Base-by-base conservation (phyloP, 1,140 invertebrate species). In the Dendrolimus punctatus region DNA sequence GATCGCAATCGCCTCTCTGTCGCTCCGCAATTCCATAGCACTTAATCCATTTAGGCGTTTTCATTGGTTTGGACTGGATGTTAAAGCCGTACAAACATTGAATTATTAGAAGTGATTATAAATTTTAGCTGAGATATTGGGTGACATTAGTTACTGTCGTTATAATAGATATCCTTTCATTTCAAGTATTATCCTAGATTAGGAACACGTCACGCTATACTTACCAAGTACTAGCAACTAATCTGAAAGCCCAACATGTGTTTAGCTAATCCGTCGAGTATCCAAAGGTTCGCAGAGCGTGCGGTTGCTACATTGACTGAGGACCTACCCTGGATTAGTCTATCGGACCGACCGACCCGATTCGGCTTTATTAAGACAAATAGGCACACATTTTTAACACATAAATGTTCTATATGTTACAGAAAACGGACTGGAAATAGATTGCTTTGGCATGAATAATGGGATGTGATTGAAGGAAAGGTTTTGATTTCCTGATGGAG, bases 361-460 rank as follows among this genome's bases (percentile, higher is more conserved):
- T 62, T 53, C 53, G 41, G 46, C 53, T 59, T 68, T 68, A 68
- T 68, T 68, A 68, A 68, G 66, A 68, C 55, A 55, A 68, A 68
- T 68, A 61, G 52, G 53, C 52, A 56, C 53, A 49, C 57, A 64
- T 68, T 68, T 68, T 64, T 62, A 67, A 64, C 64, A 45, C 57
- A 50, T 56, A 66, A 60, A 60, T 56, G 64, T 54, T 46, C 42
- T 43, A 53, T 51, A 62, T 52, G 50, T 8, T 46, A 44, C 43
- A 36, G 6, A 46, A 41, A 42, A 50, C 23, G 39, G 41, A 38
- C 38, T 45, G 36, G 42, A 4, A 36, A 36, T 38, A 38, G 7
- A 8, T 38, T 48, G 46, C 8, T 8, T 7, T 46, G 1, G 38
- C 2, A 38, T 45, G 23, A 9, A 45, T 45, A n/a, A 45, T 45